A percentile compares a stretch with the other conserved stretches of the same genome.
Evolutionary conservation across 2,888 invertebrate genomes (phyloP).

Genomic region (Torymus aiolomorphi): DNA sequence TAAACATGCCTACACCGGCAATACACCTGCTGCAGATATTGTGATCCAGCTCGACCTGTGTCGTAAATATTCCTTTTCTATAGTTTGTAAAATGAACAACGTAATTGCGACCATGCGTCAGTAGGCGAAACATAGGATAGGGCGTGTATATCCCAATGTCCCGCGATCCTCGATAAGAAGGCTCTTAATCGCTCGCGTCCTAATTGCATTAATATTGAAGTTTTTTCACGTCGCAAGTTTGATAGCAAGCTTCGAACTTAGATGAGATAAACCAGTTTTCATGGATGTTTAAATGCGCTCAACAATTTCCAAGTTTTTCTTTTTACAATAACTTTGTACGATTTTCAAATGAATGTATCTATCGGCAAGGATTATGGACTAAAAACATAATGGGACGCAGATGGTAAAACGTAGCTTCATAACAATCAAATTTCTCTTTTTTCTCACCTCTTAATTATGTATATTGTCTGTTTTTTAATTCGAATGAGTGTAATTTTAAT

Average conservation of each 20-base stretch:
- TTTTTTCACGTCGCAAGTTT: constrained; percentile 33
- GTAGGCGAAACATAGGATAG: constrained; percentile 42
- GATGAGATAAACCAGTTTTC: constrained; percentile 23
- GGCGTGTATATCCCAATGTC: constrained; percentile 42
- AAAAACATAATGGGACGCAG: not conserved
- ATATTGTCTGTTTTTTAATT: constrained; percentile 9
- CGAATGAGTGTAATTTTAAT: not conserved
- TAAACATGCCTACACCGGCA: constrained; percentile 16
- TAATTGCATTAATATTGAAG: constrained; percentile 19
- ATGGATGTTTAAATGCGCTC: constrained; percentile 15
- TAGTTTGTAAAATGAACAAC: constrained; percentile 52
- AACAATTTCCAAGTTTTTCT: constrained; percentile 37
- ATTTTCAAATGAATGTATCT: constrained; percentile 44
- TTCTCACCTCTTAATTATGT: constrained; percentile 18
- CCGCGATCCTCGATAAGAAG: constrained; percentile 1
- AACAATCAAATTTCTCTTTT: constrained; percentile 30
- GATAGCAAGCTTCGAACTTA: constrained; percentile 37
- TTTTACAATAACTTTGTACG: constrained; percentile 49
- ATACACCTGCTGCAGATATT: constrained; percentile 43
- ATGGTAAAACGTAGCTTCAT: constrained; percentile 10
- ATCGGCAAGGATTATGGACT: constrained; percentile 16
- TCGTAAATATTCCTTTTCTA: constrained; percentile 55
- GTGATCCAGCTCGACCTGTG: constrained; percentile 50
- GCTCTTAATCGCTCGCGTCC: constrained; percentile 37
- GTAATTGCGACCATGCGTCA: constrained; percentile 37